Conservation (phyloP, 2,113 vertebrate species). For the Aegithalos caudatus region DNA sequence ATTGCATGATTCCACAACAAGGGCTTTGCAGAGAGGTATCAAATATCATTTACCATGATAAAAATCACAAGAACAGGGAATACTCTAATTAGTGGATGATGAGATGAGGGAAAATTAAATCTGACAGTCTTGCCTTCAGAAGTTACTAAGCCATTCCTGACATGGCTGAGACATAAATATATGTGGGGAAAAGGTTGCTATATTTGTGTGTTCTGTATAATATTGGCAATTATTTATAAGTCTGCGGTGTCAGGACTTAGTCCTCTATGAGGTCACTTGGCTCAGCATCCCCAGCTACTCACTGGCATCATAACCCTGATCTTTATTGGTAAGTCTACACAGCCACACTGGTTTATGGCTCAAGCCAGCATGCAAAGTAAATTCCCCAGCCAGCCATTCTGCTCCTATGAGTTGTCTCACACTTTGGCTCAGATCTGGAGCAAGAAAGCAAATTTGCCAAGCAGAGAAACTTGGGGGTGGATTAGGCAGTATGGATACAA, state of each 20-base stretch:
- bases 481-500: background rate
- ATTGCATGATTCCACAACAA: background rate
- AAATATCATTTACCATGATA: background rate
- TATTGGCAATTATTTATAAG: background rate
- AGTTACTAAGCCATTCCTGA: background rate
- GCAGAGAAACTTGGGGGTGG: background rate
- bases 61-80: constrained; percentile 8
- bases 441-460: background rate
- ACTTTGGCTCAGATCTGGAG: background rate
- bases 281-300: background rate
- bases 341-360: background rate
- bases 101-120: background rate
- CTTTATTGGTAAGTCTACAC: constrained; percentile 32
- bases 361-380: background rate
- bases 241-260: background rate
- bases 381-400: constrained; percentile 16
- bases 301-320: background rate
- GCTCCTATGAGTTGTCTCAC: background rate
- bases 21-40: background rate
- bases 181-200: background rate
- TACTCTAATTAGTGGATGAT: background rate
- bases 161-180: background rate
- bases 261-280: constrained; percentile 31
- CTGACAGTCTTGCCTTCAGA: background rate
- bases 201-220: background rate